A percentile compares a stretch with the other conserved stretches of the same genome.
Evolutionary conservation across 2,888 invertebrate genomes (phyloP).

Genomic region (Ecdyonurus torrentis): DNA sequence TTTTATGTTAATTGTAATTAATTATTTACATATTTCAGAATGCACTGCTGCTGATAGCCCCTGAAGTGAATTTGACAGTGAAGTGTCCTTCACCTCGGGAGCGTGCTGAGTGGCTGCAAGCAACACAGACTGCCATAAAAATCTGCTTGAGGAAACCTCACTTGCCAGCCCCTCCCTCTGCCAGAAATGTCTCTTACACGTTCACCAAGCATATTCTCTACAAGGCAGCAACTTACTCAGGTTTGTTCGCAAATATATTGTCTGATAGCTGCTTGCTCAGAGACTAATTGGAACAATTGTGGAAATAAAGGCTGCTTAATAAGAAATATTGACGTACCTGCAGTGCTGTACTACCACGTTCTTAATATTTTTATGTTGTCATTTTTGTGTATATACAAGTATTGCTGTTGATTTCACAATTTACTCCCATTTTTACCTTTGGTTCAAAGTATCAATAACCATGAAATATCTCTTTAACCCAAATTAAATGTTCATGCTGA

Average conservation of each 20-base stretch:
- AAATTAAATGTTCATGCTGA: too few species aligned
- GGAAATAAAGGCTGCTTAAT: too few species aligned
- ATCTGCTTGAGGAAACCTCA: conserved; percentile 42
- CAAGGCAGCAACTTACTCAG: conserved; percentile 63
- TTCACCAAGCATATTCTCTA: conserved; percentile 54
- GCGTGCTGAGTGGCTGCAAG: conserved; percentile 64
- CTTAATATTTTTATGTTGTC: too few species aligned
- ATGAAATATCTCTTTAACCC: too few species aligned
- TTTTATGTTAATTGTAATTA: neutral
- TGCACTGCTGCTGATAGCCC: conserved; percentile 51
- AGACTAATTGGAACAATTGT: too few species aligned
- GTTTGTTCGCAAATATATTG: conserved; percentile 16
- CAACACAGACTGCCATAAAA: conserved; percentile 56
- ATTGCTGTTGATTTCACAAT: too few species aligned
- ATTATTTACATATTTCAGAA: conserved; percentile 23
- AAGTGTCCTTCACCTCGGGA: conserved; percentile 46
- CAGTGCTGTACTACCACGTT: too few species aligned
- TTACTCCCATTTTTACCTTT: too few species aligned
- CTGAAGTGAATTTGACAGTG: conserved; percentile 58
- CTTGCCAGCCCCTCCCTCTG: conserved; percentile 46
- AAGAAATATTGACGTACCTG: too few species aligned
- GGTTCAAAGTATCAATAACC: too few species aligned
- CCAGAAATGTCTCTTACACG: conserved; percentile 52
- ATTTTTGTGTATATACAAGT: too few species aligned
- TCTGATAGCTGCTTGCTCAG: neutral